Conservation (phyloP, 64 coral and sea anemone species). For the Trachythela sp. region DNA sequence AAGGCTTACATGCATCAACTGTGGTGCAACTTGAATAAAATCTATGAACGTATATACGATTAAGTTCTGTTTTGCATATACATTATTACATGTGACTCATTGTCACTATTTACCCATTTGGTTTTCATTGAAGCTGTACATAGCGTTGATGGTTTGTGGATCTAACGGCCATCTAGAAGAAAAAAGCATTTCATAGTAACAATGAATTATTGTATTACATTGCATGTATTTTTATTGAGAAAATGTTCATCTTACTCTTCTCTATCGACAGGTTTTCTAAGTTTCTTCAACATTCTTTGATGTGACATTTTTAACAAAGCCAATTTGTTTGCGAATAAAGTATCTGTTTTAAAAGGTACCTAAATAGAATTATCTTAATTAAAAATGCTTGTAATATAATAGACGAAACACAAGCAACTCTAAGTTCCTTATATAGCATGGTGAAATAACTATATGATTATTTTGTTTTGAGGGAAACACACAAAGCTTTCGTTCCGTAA, state of each 20-base stretch:
- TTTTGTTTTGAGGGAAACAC: no score
- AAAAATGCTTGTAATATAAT: no score
- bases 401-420: no score
- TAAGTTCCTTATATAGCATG: no score
- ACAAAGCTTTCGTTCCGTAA: no score
- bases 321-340: slow-evolving; percentile 84
- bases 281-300: slow-evolving; percentile 79
- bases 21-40: no score
- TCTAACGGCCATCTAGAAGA: slow-evolving; percentile 86
- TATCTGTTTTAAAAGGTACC: slow-evolving; percentile 60
- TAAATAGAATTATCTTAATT: neutral
- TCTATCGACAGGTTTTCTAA: slow-evolving; percentile 88
- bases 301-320: slow-evolving; percentile 89
- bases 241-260: slow-evolving; percentile 72
- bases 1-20: no score
- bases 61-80: no score
- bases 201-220: neutral
- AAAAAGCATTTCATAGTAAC: neutral
- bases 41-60: no score
- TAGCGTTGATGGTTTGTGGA: slow-evolving; percentile 96
- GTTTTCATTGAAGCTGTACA: slow-evolving; percentile 99
- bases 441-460: no score
- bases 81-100: no score
- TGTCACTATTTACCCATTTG: slow-evolving; percentile 77
- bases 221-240: neutral